These are phyloP conservation scores for Unio pictorum DNA, from an alignment of 2,888 invertebrate species.

Conservation along the genomic window DNA sequence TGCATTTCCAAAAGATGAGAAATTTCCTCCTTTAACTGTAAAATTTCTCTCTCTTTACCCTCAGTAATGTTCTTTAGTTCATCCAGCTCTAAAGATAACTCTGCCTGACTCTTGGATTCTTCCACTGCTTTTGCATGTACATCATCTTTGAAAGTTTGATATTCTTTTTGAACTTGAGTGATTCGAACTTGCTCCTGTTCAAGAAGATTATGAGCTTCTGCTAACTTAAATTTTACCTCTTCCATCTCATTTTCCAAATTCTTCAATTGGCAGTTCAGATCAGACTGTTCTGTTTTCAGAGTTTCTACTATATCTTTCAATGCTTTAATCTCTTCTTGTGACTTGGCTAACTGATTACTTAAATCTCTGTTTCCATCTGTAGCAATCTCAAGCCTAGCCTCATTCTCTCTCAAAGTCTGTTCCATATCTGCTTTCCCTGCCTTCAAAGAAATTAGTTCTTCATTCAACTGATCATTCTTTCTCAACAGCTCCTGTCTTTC, in stretches of 20 bases:
- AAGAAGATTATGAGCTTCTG: conserved; percentile 6
- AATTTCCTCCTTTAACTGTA: conserved; percentile 9
- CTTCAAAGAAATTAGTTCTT: conserved; percentile 7
- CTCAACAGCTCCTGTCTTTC: conserved; percentile 39
- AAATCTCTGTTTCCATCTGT: too few relatives aligned
- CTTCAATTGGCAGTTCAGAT: conserved; percentile 17
- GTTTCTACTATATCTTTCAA: conserved; percentile 7
- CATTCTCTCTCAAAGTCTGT: conserved; percentile 9
- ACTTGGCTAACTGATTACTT: background rate
- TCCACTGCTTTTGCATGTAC: conserved; percentile 12
- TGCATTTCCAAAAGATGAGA: conserved; percentile 7
- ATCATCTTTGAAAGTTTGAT: conserved; percentile 19
- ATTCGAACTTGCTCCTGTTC: conserved; percentile 1
- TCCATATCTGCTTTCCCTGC: conserved; percentile 13
- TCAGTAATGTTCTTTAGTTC: conserved; percentile 11
- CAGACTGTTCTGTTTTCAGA: conserved; percentile 11
- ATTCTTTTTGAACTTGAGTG: conserved; percentile 4
- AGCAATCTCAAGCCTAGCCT: background rate
- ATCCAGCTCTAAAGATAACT: conserved; percentile 4
- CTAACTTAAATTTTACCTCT: conserved; percentile 8
- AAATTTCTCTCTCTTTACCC: conserved; percentile 10
- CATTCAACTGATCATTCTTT: conserved; percentile 27
- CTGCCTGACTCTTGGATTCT: conserved; percentile 6
- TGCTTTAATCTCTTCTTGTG: conserved; percentile 8
- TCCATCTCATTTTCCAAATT: conserved; percentile 18